These are phyloP conservation scores for Cololabis saira DNA, from an alignment of 2,113 vertebrate genomes.

Conservation along the genomic window DNA sequence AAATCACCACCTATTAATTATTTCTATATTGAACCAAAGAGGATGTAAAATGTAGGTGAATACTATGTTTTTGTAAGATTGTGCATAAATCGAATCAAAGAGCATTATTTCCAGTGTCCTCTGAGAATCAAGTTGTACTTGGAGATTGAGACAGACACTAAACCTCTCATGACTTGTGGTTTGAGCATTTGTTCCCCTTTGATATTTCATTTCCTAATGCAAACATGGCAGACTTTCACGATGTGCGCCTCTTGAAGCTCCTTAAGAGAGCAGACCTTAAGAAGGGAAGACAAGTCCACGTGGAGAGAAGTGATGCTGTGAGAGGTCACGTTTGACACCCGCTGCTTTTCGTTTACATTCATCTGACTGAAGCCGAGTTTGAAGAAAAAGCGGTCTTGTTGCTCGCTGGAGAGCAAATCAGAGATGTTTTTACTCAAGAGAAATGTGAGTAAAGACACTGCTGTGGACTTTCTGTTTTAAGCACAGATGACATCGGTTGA, in stretches of 20 bases:
- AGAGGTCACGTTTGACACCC: slow-evolving; percentile 22
- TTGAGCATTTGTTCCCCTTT: slow-evolving; percentile 16
- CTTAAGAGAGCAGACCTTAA: slow-evolving; percentile 17
- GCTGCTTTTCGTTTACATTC: slow-evolving; percentile 23
- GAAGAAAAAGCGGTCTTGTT: background rate
- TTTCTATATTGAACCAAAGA: slow-evolving; percentile 11
- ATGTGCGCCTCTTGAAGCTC: background rate
- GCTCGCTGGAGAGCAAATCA: slow-evolving; percentile 8
- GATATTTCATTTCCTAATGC: slow-evolving; percentile 12
- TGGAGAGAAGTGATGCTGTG: slow-evolving; percentile 44
- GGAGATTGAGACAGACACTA: background rate
- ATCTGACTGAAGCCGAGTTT: background rate
- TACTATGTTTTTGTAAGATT: background rate
- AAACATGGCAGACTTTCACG: slow-evolving; percentile 10
- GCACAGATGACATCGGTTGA: too few relatives aligned
- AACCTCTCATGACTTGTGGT: background rate
- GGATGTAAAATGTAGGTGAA: background rate
- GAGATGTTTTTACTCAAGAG: slow-evolving; percentile 1
- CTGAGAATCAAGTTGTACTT: background rate
- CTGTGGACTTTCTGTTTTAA: too few relatives aligned
- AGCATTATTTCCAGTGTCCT: background rate
- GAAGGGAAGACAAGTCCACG: slow-evolving; percentile 27
- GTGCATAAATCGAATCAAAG: background rate
- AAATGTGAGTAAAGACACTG: background rate
- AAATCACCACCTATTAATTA: slow-evolving; percentile 14